A percentile compares a stretch with the other conserved stretches of the same genome.
phyloP scores from a whole-genome alignment of 2,797 vertebrate species.

The Parauchenoglanis punctatus region DNA sequence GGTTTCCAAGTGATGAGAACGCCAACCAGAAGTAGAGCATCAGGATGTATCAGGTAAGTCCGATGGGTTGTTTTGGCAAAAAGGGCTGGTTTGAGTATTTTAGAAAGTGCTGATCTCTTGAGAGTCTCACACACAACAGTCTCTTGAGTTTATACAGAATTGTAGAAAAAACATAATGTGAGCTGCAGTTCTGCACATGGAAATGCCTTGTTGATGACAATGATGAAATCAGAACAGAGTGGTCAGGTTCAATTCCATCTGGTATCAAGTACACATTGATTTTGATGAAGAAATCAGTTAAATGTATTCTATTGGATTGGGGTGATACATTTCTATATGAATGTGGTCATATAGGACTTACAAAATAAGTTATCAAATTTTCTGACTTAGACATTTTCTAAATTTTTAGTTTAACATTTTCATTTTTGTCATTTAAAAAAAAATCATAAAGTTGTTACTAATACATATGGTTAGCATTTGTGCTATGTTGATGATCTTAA shows the following conservation, averaged over 20 bases:
- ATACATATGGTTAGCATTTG: background rate
- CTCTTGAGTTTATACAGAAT: background rate
- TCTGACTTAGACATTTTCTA: background rate
- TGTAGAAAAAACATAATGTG: background rate
- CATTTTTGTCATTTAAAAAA: background rate
- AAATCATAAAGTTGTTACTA: background rate
- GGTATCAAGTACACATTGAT: background rate
- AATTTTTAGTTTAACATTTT: background rate
- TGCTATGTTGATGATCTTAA: background rate
- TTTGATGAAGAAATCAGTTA: background rate
- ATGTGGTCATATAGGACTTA: background rate
- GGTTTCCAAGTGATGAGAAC: no score
- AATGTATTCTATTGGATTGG: background rate
- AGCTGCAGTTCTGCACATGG: background rate
- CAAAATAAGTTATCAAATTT: background rate
- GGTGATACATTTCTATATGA: background rate
- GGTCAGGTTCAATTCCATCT: background rate
- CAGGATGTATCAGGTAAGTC: no score
- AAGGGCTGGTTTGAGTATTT: background rate
- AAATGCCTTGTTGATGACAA: background rate
- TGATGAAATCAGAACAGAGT: background rate
- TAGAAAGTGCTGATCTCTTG: background rate
- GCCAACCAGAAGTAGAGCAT: no score
- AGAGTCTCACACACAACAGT: background rate
- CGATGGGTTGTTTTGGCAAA: no score